Base-by-base conservation (phyloP, 2,113 vertebrate genomes). In the Zosterops pallidus region DNA sequence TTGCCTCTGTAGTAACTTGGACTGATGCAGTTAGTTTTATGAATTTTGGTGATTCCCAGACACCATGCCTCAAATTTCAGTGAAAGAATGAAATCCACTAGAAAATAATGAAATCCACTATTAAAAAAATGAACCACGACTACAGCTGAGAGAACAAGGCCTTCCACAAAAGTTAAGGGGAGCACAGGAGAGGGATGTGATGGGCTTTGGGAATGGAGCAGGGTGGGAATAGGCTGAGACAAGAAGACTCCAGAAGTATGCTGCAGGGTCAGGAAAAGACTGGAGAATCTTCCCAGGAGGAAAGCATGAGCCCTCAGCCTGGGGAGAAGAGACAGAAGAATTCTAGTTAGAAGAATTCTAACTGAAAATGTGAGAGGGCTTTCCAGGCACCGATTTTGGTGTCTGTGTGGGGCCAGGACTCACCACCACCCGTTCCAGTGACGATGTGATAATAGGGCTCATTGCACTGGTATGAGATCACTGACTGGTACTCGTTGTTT, bases 371-470 rank as follows among this genome's bases (percentile, higher is more conserved):
- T 62, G 67, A 74, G 67, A 33, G 25, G 39, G 20, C n/a, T 78
- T 86, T 81, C 41, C 79, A 67, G 1, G 2, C 9, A 9, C 19
- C 57, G 42, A 17, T 62, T 60, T 33, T 12, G 21, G 6, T 11
- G 41, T 42, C n/a, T 41, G 44, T 24, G 86, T 59, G 82, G 83
- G 25, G 39, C 8, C 19, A 39, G 7, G 77, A 94, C 96, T 96
- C 72, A 82, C 94, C 96, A 11, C 82, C 95, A 0, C 96, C 92
- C 0, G 12, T 47, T 39, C 83, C 81, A 0, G 87, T 97, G 70
- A 97, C 86, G 17, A 98, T 97, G 72, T 94, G 96, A 33, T 98
- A 98, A 85, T 97, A 98, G 0, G 98, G 98, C 59, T 96, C 92
- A 2, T 89, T 92, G 93, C 98, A 98, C 7, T 2, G 55, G 81